A percentile compares a stretch with the other conserved stretches of the same genome.
These are phyloP conservation scores for Drosophila yakuba DNA, from an alignment of 1,140 invertebrate genomes.

Conservation along the genomic window DNA sequence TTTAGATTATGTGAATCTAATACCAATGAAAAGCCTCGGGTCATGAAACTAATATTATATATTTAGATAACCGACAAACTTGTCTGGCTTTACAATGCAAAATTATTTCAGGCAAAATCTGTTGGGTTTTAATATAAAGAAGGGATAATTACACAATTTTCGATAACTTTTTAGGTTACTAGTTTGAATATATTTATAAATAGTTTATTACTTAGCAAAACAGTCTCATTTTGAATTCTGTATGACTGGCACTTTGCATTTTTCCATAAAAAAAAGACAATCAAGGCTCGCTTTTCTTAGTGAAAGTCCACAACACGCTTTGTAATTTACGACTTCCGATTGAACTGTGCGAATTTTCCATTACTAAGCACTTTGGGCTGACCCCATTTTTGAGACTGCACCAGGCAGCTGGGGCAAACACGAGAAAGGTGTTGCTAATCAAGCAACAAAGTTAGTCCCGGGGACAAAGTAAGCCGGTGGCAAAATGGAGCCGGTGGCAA, in stretches of 20 bases:
- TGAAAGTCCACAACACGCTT: too few relatives aligned
- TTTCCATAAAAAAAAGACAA: neutral
- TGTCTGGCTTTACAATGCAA: neutral
- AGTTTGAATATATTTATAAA: too few relatives aligned
- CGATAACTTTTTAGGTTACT: too few relatives aligned
- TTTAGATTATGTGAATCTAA: conserved; percentile 5
- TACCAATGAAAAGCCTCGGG: neutral
- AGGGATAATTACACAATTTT: too few relatives aligned
- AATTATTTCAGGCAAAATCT: too few relatives aligned
- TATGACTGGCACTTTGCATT: too few relatives aligned
- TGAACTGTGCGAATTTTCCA: conserved; percentile 8
- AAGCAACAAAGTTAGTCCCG: conserved; percentile 40
- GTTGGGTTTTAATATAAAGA: too few relatives aligned
- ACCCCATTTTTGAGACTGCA: neutral
- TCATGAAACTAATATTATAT: neutral
- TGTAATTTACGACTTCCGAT: neutral
- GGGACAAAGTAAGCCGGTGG: conserved; percentile 30
- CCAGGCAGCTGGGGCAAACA: conserved; percentile 6
- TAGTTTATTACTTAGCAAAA: too few relatives aligned
- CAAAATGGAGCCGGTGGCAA: conserved; percentile 5
- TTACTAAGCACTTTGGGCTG: neutral
- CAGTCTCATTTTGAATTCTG: too few relatives aligned
- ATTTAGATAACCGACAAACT: too few relatives aligned
- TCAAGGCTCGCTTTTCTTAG: neutral
- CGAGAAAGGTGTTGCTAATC: conserved; percentile 53